These are phyloP conservation scores for Mohoua ochrocephala DNA, from an alignment of 2,113 vertebrate genomes.

Conservation along the genomic window DNA sequence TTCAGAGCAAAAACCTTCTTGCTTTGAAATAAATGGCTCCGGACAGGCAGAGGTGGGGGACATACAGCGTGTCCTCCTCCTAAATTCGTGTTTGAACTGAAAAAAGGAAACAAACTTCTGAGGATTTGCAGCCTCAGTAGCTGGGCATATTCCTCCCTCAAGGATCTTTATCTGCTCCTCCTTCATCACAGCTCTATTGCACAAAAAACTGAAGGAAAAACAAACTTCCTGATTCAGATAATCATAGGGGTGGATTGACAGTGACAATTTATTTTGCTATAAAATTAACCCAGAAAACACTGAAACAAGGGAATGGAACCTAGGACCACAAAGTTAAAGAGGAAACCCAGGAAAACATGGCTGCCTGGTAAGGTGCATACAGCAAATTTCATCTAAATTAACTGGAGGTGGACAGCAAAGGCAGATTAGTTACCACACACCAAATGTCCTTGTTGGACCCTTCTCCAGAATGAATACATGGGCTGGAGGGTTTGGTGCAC, in stretches of 20 bases:
- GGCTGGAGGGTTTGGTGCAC: not conserved
- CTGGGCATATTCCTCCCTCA: not conserved
- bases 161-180: not conserved
- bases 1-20: not conserved
- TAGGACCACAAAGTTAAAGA: not conserved
- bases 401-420: not conserved
- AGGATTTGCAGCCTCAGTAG: not conserved
- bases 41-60: not conserved
- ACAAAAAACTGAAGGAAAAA: not conserved
- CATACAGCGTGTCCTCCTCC: not conserved
- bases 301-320: not conserved
- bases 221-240: not conserved
- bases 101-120: not conserved
- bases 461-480: not conserved
- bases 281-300: not conserved
- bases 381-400: not conserved
- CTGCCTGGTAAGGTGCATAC: not conserved
- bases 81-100: not conserved
- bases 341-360: not conserved
- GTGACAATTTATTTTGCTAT: not conserved
- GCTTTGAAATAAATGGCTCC: constrained; percentile 13
- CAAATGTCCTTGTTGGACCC: not conserved
- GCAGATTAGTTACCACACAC: not conserved
- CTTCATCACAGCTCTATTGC: not conserved
- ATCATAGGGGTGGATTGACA: not conserved